These are phyloP conservation scores for Rhopalosiphum nymphaeae DNA, from an alignment of 2,888 invertebrate genomes.

Conservation along the genomic window DNA sequence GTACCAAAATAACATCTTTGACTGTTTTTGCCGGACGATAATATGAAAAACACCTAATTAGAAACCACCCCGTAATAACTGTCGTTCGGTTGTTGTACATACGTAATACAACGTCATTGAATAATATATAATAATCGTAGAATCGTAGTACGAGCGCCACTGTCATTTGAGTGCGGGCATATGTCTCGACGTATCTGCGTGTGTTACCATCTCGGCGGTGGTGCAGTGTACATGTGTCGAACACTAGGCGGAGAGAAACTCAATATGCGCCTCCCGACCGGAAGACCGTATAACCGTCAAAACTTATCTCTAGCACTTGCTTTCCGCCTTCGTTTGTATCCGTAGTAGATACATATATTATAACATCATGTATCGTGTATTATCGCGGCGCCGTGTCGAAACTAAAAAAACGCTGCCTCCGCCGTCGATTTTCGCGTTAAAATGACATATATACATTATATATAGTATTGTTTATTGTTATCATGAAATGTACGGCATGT, in stretches of 20 bases:
- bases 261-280: neutral
- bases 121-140: neutral
- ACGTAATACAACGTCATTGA: neutral
- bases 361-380: neutral
- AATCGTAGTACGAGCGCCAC: neutral
- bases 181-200: neutral
- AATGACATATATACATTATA: neutral
- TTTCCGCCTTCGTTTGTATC: neutral
- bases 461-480: neutral
- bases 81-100: neutral
- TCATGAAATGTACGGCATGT: neutral
- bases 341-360: neutral
- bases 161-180: neutral
- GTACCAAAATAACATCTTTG: neutral
- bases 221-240: constrained; percentile 3
- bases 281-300: neutral
- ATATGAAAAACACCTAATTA: neutral
- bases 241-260: constrained; percentile 20
- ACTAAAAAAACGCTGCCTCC: neutral
- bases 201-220: neutral
- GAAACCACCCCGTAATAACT: neutral
- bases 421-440: neutral
- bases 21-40: neutral
- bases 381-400: too few relatives aligned
- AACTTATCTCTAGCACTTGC: constrained; percentile 16